Evolutionary conservation across 1,140 invertebrate genomes (phyloP), one percentile per base, ranked within the genome.

Genomic region (Meloidogyne exigua): DNA sequence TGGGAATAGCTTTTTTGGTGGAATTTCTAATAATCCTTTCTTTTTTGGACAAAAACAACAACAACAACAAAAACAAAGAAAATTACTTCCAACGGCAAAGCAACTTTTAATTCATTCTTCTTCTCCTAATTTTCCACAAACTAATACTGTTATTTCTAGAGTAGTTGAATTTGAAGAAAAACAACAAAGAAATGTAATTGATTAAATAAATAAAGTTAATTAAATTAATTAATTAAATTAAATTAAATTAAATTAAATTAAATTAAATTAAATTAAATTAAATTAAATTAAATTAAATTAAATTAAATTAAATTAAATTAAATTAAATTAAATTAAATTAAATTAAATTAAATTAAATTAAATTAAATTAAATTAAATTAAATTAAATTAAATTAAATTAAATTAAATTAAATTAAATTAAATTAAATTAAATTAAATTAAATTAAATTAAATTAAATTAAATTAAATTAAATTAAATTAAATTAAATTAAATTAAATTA

Each of bases 1-100:
- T 21, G 21, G 66, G 4, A 73, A 36, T 32, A 73, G 72, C n/a
- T 73, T 73, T 39, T 73, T 73, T 39, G 72, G 72, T n/a, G 72
- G 72, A 66, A 73, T 64, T 26, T 44, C 69, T 15, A 71, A 71
- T n/a, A 71, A 71, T 21, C 69, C 69, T 28, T 71, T 71, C 62
- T 71, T 57, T 71, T 44, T 44, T 25, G 44, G n/a, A 26, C 72
- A 73, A 64, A 10, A 57, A 32, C 39, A 49, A 32, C 23, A 64
- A 39, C 11, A 11, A 11, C 39, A 62, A 12, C n/a, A 23, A 73
- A 26, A 73, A 36, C 42, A 73, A 23, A 26, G 65, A 57, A 25
- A 42, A 32, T n/a, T 23, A 63, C 72, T 57, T n/a, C 49, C 49
- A 57, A 57, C 49, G 65, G 23, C 44, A 12, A 36, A 62, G 25